Evolutionary conservation across 2,113 vertebrate genomes (phyloP).

Genomic region (Epinephelus fuscoguttatus): DNA sequence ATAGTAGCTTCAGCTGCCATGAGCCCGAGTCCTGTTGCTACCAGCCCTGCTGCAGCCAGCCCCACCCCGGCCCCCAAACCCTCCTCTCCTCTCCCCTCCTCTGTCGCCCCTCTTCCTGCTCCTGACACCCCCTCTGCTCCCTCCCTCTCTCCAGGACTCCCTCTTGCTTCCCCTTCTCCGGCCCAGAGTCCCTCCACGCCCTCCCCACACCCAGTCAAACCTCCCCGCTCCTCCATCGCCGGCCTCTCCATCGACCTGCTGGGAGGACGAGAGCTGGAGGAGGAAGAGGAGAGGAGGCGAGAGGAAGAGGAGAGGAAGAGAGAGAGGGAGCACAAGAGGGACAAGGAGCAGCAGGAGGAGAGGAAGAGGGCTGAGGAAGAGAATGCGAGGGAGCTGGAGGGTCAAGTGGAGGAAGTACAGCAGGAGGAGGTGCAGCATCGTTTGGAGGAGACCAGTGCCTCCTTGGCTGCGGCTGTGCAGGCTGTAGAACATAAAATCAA

Average conservation of each 20-base stretch:
- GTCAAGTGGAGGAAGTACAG: slow-evolving; percentile 38
- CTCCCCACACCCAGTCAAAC: slow-evolving; percentile 89
- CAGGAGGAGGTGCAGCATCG: slow-evolving; percentile 83
- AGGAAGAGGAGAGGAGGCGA: slow-evolving; percentile 70
- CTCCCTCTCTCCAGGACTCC: slow-evolving; percentile 86
- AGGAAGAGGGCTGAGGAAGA: slow-evolving; percentile 42
- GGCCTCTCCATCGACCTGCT: slow-evolving; percentile 88
- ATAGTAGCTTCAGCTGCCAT: slow-evolving; percentile 56
- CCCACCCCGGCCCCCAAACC: slow-evolving; percentile 74
- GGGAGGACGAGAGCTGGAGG: slow-evolving; percentile 63
- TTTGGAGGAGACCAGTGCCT: slow-evolving; percentile 94
- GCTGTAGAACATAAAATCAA: slow-evolving; percentile 94
- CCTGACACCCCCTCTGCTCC: slow-evolving; percentile 75
- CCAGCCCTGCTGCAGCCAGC: slow-evolving; percentile 63
- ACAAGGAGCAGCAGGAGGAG: slow-evolving; percentile 51
- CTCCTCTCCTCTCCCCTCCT: slow-evolving; percentile 76
- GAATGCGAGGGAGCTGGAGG: slow-evolving; percentile 46
- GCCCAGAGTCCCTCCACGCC: slow-evolving; percentile 84
- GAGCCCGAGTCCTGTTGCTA: slow-evolving; percentile 61
- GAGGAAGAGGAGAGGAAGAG: slow-evolving; percentile 58
- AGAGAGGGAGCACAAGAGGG: slow-evolving; percentile 48
- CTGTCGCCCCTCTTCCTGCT: slow-evolving; percentile 80
- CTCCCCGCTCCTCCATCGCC: slow-evolving; percentile 90
- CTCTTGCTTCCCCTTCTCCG: slow-evolving; percentile 82
- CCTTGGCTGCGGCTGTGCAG: slow-evolving; percentile 92